A percentile compares a stretch with the other conserved stretches of the same genome.
phyloP scores from a whole-genome alignment of 2,797 vertebrate species.

The Mormyrus proboscirostris region DNA sequence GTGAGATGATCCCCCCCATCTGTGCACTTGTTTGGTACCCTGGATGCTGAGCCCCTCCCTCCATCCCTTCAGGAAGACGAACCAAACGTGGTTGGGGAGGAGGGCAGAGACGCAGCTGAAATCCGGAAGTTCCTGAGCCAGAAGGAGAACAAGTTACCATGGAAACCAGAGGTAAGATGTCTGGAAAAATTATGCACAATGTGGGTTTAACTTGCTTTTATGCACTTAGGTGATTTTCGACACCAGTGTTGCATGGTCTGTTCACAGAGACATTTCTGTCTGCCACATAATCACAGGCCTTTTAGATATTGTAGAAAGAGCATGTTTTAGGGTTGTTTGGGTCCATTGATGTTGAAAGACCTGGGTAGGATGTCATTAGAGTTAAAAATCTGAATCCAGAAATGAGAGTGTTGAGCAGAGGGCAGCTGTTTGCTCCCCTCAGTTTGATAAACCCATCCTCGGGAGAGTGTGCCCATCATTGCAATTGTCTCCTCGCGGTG shows the following conservation, averaged over 20 bases:
- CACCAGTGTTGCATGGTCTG: not conserved
- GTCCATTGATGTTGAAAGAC: not conserved
- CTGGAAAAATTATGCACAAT: not conserved
- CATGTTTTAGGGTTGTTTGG: not conserved
- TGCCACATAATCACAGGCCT: not conserved
- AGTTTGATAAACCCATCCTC: not conserved
- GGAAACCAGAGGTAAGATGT: conserved; percentile 51
- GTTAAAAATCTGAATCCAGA: not conserved
- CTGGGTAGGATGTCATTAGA: not conserved
- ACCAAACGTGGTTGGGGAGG: conserved; percentile 30
- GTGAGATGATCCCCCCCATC: not conserved
- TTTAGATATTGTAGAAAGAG: not conserved
- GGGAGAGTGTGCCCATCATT: not conserved
- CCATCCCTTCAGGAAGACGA: conserved; percentile 37
- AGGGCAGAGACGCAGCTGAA: conserved; percentile 28
- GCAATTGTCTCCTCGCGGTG: not conserved
- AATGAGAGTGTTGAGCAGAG: not conserved
- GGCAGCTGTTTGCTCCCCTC: not conserved
- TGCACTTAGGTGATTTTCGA: not conserved
- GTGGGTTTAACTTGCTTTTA: not conserved
- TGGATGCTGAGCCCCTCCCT: conserved; percentile 15
- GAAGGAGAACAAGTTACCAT: conserved; percentile 45
- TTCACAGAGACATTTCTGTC: not conserved
- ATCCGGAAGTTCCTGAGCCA: conserved; percentile 39
- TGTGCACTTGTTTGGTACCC: not conserved